Conservation (phyloP, 92 coral and sea anemone species). For the Metridium senile region DNA sequence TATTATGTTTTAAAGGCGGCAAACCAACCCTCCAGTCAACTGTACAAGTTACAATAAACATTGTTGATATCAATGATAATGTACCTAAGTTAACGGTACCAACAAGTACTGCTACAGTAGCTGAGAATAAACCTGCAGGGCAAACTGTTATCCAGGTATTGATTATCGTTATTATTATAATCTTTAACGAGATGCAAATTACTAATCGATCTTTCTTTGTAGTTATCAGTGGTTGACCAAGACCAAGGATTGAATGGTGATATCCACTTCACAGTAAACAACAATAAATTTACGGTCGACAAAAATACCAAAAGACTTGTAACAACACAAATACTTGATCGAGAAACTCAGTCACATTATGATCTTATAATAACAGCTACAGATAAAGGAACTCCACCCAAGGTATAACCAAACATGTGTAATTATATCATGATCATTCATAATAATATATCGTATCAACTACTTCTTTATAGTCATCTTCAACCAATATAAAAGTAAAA, state of each 20-base stretch:
- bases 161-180: no score
- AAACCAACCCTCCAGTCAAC: slow-evolving; percentile 69
- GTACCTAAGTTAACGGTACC: slow-evolving; percentile 73
- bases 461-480: slow-evolving; percentile 45
- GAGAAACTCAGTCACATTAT: slow-evolving; percentile 75
- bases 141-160: slow-evolving; percentile 83
- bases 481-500: slow-evolving; percentile 52
- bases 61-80: slow-evolving; percentile 91
- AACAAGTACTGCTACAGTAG: slow-evolving; percentile 63
- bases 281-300: slow-evolving; percentile 72
- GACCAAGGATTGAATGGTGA: slow-evolving; percentile 71
- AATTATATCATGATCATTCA: no score
- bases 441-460: no score
- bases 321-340: slow-evolving; percentile 78
- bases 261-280: slow-evolving; percentile 69
- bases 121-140: slow-evolving; percentile 87
- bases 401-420: no score
- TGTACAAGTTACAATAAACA: slow-evolving; percentile 85
- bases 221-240: slow-evolving; percentile 79
- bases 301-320: slow-evolving; percentile 63
- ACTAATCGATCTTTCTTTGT: background rate
- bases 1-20: no score
- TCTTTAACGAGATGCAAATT: background rate
- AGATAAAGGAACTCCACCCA: slow-evolving; percentile 75
- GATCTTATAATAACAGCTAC: slow-evolving; percentile 74